These are phyloP conservation scores for Neodontobutis hainanensis DNA, from an alignment of 2,113 vertebrate genomes.

Conservation along the genomic window DNA sequence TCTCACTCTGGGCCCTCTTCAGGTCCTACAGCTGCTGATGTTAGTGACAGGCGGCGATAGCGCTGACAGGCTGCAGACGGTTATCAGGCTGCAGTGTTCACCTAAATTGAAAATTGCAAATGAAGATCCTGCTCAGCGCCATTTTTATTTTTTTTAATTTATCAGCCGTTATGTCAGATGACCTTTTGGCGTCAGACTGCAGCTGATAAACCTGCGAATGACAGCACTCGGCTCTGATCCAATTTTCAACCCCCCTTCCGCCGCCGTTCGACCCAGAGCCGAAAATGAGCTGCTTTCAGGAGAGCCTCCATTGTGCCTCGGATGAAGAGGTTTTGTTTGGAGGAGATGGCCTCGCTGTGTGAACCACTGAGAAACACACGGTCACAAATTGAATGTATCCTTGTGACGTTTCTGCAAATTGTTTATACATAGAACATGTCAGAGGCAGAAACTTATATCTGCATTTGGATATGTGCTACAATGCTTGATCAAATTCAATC, in stretches of 20 bases:
- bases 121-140: conserved; percentile 67
- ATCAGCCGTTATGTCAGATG: conserved; percentile 75
- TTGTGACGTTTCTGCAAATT: too few relatives aligned
- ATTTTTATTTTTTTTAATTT: conserved; percentile 66
- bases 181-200: conserved; percentile 69
- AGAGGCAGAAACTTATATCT: too few relatives aligned
- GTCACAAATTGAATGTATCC: too few relatives aligned
- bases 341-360: conserved; percentile 83
- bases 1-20: conserved; percentile 30
- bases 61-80: conserved; percentile 67
- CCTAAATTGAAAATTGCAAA: conserved; percentile 77
- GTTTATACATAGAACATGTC: too few relatives aligned
- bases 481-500: too few relatives aligned
- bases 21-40: conserved; percentile 64
- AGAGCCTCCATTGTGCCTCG: conserved; percentile 95
- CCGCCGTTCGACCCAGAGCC: conserved; percentile 75
- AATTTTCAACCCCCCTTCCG: conserved; percentile 50
- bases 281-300: conserved; percentile 99
- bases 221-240: conserved; percentile 72
- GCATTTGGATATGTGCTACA: too few relatives aligned
- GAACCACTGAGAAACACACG: too few relatives aligned
- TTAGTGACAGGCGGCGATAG: conserved; percentile 68
- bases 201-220: conserved; percentile 70
- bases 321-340: conserved; percentile 98
- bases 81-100: conserved; percentile 59